Percentiles rank a stretch among this genome's conserved stretches.
Conservation (phyloP, 2,888 invertebrate species). For the Pasiphila rectangulata region DNA sequence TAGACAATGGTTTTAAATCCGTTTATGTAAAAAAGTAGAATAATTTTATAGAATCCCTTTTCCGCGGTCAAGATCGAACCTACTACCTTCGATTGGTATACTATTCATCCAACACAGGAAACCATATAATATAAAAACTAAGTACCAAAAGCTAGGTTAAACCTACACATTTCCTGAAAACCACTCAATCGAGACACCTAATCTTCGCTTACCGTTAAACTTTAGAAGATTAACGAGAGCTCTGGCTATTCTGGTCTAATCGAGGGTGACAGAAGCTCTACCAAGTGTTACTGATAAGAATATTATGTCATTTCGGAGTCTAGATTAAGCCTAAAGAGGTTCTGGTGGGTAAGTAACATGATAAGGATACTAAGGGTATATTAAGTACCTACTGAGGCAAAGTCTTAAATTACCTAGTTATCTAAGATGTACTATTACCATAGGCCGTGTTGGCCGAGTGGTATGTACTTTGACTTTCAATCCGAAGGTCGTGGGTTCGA, state of each 20-base stretch:
- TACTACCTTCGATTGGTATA: too few species aligned
- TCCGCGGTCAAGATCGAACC: too few species aligned
- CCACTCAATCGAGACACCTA: slow-evolving; percentile 4
- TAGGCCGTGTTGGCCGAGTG: too few species aligned
- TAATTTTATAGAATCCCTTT: too few species aligned
- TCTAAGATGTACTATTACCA: too few species aligned
- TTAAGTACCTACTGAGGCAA: neutral
- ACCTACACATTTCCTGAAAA: neutral
- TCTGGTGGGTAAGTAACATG: slow-evolving; percentile 12
- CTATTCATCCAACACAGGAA: too few species aligned
- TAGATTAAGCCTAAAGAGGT: slow-evolving; percentile 12
- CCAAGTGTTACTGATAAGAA: slow-evolving; percentile 18
- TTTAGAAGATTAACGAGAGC: slow-evolving; percentile 2
- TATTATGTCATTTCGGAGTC: slow-evolving; percentile 13
- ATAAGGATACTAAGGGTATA: too few species aligned
- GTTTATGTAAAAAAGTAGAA: too few species aligned
- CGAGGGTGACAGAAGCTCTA: slow-evolving; percentile 3
- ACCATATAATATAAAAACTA: neutral
- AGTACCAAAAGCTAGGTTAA: neutral
- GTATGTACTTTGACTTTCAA: too few species aligned
- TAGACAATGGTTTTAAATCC: too few species aligned
- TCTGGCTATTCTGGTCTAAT: slow-evolving; percentile 10
- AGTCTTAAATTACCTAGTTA: too few species aligned
- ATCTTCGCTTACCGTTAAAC: slow-evolving; percentile 8
- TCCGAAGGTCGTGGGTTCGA: too few species aligned